These are phyloP conservation scores for Castor canadensis DNA, from an alignment of 2,113 vertebrate genomes.

Conservation along the genomic window DNA sequence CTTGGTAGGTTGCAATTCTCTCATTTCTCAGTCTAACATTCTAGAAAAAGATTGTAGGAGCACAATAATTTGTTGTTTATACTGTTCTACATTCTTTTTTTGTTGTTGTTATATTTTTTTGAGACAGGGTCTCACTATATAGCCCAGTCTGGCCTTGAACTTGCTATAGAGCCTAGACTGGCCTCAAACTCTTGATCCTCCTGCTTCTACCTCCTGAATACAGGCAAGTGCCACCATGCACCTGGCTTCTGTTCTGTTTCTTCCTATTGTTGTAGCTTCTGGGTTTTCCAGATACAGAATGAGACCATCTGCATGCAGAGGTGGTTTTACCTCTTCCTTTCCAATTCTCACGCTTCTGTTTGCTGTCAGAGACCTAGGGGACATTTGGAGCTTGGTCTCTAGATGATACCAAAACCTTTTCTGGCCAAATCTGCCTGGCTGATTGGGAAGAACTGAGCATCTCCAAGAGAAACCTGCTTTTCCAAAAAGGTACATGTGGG, in stretches of 20 bases:
- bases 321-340: background rate
- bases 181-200: background rate
- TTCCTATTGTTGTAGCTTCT: background rate
- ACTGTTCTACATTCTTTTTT: background rate
- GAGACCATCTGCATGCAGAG: background rate
- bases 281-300: background rate
- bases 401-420: background rate
- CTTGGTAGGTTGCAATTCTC: background rate
- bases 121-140: background rate
- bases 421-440: background rate
- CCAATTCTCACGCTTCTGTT: background rate
- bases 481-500: background rate
- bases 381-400: background rate
- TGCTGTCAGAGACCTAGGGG: background rate
- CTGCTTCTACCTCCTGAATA: background rate
- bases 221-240: background rate
- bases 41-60: background rate
- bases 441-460: background rate
- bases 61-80: background rate
- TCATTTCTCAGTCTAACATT: background rate
- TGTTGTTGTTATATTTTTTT: too few relatives aligned
- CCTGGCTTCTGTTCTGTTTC: background rate
- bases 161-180: too few relatives aligned
- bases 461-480: background rate
- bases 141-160: too few relatives aligned